Conservation (phyloP, 2,888 invertebrate genomes). For the Sesamia inferens region DNA sequence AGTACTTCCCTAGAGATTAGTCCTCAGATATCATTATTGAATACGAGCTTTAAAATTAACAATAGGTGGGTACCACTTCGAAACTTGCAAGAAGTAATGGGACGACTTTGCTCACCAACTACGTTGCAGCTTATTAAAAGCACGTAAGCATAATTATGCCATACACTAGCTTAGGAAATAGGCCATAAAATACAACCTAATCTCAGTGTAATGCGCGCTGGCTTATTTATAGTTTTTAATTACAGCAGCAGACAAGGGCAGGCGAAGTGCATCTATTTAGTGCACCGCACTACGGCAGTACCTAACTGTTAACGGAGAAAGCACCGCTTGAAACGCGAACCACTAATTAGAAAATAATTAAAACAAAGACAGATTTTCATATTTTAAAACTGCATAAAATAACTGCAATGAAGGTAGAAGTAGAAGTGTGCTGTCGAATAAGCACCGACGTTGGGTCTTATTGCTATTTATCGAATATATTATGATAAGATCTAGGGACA, state of each 20-base stretch:
- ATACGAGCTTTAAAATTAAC: not conserved
- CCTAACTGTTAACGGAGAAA: conserved; percentile 15
- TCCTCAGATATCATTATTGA: not conserved
- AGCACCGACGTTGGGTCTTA: not conserved
- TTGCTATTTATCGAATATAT: not conserved
- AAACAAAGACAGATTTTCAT: conserved; percentile 31
- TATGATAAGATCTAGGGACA: not conserved
- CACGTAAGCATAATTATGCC: conserved; percentile 1
- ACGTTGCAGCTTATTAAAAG: conserved; percentile 20
- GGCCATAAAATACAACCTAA: conserved; percentile 40
- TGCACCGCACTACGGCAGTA: conserved; percentile 13
- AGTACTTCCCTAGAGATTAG: not conserved
- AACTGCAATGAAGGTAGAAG: not conserved
- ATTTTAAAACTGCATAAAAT: conserved; percentile 33
- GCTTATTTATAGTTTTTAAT: conserved; percentile 59
- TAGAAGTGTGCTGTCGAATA: not conserved
- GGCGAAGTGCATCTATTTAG: conserved; percentile 36
- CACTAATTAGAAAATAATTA: conserved; percentile 46
- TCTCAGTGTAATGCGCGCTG: conserved; percentile 38
- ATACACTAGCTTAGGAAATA: not conserved
- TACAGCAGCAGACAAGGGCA: conserved; percentile 42
- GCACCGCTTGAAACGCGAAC: conserved; percentile 51
- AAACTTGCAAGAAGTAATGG: not conserved
- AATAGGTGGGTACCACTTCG: not conserved
- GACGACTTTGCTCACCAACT: not conserved